Evolutionary conservation across 2,888 invertebrate genomes (phyloP).

Genomic region (Papilio elwesi): DNA sequence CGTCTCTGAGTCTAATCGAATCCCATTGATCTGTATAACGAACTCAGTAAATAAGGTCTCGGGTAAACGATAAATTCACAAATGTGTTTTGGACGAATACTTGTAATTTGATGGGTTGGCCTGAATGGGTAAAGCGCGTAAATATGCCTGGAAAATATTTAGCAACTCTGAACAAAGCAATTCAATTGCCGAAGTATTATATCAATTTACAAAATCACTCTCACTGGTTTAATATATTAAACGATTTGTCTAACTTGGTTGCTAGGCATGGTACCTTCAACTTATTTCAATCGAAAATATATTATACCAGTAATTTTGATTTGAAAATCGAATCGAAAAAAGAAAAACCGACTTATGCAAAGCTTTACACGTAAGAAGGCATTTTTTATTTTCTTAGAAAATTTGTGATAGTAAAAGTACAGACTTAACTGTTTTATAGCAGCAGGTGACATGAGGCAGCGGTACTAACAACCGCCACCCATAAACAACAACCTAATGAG

Average conservation of each 20-base stretch:
- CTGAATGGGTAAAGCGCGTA: not conserved
- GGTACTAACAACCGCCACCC: too few relatives aligned
- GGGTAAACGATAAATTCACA: constrained; percentile 14
- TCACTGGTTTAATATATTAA: not conserved
- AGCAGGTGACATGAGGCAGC: too few relatives aligned
- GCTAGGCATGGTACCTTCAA: too few relatives aligned
- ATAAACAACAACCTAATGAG: too few relatives aligned
- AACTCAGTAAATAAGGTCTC: constrained; percentile 24
- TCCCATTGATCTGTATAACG: constrained; percentile 16
- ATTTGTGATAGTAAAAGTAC: too few relatives aligned
- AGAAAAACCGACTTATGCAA: too few relatives aligned
- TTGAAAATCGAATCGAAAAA: too few relatives aligned
- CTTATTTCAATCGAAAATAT: too few relatives aligned
- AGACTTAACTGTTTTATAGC: too few relatives aligned
- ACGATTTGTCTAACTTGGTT: not conserved
- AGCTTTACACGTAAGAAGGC: too few relatives aligned
- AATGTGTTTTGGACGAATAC: constrained; percentile 21
- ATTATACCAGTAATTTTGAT: too few relatives aligned
- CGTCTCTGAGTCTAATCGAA: not conserved
- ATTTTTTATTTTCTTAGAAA: too few relatives aligned
- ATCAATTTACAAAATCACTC: not conserved
- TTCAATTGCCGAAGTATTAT: not conserved
- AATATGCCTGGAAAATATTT: not conserved
- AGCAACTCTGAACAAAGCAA: not conserved
- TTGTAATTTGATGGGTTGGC: constrained; percentile 9